Conservation (phyloP, 2,797 vertebrate genomes). For the Okamejei kenojei region DNA sequence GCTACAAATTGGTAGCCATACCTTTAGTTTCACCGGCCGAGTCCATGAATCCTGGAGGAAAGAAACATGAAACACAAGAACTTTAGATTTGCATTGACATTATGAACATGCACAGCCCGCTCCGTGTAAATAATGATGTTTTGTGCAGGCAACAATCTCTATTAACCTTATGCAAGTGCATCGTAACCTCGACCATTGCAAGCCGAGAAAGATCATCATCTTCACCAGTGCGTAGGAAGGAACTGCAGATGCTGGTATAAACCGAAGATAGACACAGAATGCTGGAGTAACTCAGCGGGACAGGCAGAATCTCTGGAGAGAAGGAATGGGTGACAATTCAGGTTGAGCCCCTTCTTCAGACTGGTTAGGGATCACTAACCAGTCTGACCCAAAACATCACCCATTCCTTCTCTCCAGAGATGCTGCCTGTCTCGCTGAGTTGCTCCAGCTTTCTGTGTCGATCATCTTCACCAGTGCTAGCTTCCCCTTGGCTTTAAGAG, state of each 20-base stretch:
- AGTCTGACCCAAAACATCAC: no score
- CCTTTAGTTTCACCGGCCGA: constrained; percentile 97
- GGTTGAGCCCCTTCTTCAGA: no score
- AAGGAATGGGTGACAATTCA: no score
- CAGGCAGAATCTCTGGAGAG: no score
- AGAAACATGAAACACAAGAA: constrained; percentile 78
- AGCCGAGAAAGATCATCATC: not conserved
- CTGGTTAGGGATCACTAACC: no score
- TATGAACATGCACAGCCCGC: constrained; percentile 57
- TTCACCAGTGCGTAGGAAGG: not conserved
- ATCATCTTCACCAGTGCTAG: no score
- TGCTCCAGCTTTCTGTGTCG: no score
- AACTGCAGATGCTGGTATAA: no score
- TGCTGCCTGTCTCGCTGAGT: no score
- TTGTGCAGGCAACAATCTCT: constrained; percentile 18
- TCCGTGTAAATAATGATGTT: not conserved
- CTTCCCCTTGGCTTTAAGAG: not conserved
- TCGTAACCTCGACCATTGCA: not conserved
- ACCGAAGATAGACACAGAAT: no score
- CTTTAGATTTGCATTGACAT: constrained; percentile 48
- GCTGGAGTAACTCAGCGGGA: no score
- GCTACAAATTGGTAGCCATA: constrained; percentile 78
- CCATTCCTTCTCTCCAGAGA: no score
- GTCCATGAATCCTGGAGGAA: constrained; percentile 98
- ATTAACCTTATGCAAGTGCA: not conserved